A percentile compares a stretch with the other conserved stretches of the same genome.
These are phyloP conservation scores for Steinernema khuongi DNA, from an alignment of 1,140 invertebrate genomes.

Conservation along the genomic window DNA sequence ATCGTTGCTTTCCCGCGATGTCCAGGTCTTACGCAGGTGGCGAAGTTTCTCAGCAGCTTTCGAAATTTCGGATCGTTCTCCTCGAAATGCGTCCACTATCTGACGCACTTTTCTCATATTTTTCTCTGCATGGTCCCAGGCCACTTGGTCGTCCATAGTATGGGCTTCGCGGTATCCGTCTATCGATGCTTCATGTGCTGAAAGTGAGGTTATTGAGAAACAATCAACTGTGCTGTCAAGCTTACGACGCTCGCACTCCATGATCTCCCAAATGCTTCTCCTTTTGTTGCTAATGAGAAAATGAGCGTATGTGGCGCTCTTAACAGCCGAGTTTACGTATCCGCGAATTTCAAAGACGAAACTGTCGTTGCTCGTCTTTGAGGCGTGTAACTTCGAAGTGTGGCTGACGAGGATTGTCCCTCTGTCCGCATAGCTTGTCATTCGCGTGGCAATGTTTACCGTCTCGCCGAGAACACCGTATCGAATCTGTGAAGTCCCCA, in stretches of 20 bases:
- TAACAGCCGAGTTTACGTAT: slow-evolving; percentile 15
- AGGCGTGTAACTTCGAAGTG: slow-evolving; percentile 26
- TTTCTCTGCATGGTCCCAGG: slow-evolving; percentile 31
- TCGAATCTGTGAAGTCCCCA: slow-evolving; percentile 33
- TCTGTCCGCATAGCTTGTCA: background rate
- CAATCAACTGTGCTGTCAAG: no score
- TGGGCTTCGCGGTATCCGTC: slow-evolving; percentile 37
- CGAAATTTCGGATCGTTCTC: background rate
- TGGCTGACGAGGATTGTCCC: slow-evolving; percentile 37
- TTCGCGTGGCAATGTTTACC: slow-evolving; percentile 24
- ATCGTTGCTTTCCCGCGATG: background rate
- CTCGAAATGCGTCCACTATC: background rate
- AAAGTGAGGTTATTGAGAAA: slow-evolving; percentile 10
- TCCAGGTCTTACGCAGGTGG: background rate
- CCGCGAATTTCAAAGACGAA: slow-evolving; percentile 31
- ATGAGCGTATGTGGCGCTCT: slow-evolving; percentile 19
- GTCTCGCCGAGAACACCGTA: slow-evolving; percentile 36
- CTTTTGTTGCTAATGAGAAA: slow-evolving; percentile 31
- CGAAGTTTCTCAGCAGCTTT: background rate
- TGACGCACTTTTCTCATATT: background rate
- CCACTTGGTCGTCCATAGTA: slow-evolving; percentile 19
- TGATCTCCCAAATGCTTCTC: slow-evolving; percentile 34
- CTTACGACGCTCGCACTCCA: slow-evolving; percentile 28
- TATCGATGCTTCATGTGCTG: slow-evolving; percentile 27
- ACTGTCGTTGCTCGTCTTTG: background rate